Evolutionary conservation across 2,888 invertebrate genomes (phyloP).

Genomic region (Mesorhabditis belari): DNA sequence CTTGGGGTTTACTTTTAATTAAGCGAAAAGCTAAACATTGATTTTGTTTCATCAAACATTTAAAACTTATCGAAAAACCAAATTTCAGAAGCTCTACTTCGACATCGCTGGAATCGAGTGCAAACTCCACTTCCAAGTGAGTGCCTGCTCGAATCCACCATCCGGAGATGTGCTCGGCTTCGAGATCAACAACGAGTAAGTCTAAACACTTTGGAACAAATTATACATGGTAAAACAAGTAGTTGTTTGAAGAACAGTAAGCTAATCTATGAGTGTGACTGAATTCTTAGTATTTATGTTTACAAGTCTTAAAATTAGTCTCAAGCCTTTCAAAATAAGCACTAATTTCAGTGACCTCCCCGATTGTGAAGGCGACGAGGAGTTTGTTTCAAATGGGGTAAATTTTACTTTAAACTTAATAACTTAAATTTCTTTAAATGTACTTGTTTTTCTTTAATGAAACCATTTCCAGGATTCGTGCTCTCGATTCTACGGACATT

Average conservation of each 20-base stretch:
- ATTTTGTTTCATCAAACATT: too few relatives aligned
- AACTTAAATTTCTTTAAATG: background rate
- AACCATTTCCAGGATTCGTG: too few relatives aligned
- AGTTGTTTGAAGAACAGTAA: too few relatives aligned
- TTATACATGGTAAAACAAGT: too few relatives aligned
- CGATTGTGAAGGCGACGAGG: background rate
- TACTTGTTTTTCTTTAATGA: too few relatives aligned
- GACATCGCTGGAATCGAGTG: background rate
- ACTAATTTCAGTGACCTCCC: background rate
- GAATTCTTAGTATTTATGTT: too few relatives aligned
- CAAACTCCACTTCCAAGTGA: background rate
- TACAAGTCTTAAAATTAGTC: too few relatives aligned
- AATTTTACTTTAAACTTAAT: background rate
- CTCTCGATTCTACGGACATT: background rate
- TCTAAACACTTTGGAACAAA: too few relatives aligned
- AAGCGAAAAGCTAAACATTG: too few relatives aligned
- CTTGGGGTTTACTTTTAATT: too few relatives aligned
- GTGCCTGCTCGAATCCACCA: background rate
- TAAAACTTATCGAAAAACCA: too few relatives aligned
- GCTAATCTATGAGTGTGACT: too few relatives aligned
- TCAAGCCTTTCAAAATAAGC: background rate
- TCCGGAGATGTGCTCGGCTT: background rate
- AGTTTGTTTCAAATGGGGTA: background rate
- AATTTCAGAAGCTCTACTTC: background rate
- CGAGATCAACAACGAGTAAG: background rate